Percentiles rank a stretch among this genome's conserved stretches.
phyloP scores from a whole-genome alignment of 1,140 invertebrate species.

The Dermatophagoides farinae region DNA sequence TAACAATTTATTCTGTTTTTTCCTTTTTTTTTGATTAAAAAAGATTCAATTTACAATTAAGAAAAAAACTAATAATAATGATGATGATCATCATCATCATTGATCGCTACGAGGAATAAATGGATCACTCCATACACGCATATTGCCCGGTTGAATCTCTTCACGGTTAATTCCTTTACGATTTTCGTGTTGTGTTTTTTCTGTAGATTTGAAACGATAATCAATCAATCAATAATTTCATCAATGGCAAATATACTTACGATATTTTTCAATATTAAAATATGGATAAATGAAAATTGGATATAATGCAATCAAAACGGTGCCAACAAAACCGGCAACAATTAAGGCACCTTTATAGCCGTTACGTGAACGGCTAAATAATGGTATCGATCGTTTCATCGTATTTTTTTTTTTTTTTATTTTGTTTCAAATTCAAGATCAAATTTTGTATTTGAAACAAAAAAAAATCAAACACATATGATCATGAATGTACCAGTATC shows the following conservation, averaged over 20 bases:
- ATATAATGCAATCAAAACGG: slow-evolving; percentile 35
- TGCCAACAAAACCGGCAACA: slow-evolving; percentile 32
- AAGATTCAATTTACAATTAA: too few relatives aligned
- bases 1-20: too few relatives aligned
- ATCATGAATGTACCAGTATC: background rate
- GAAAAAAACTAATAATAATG: background rate
- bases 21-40: background rate
- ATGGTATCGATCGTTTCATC: background rate
- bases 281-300: slow-evolving; percentile 42
- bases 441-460: background rate
- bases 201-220: slow-evolving; percentile 2
- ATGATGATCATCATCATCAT: background rate
- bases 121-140: slow-evolving; percentile 16
- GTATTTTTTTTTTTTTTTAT: background rate
- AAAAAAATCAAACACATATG: background rate
- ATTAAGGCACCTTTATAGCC: background rate
- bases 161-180: slow-evolving; percentile 9
- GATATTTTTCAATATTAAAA: slow-evolving; percentile 39
- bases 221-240: too few relatives aligned
- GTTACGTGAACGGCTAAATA: background rate
- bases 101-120: background rate
- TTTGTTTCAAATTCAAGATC: background rate
- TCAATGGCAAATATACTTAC: slow-evolving; percentile 27
- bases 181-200: background rate
- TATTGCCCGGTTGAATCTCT: slow-evolving; percentile 12